Conservation (phyloP, 2,113 vertebrate species). For the Irena cyanogastra region DNA sequence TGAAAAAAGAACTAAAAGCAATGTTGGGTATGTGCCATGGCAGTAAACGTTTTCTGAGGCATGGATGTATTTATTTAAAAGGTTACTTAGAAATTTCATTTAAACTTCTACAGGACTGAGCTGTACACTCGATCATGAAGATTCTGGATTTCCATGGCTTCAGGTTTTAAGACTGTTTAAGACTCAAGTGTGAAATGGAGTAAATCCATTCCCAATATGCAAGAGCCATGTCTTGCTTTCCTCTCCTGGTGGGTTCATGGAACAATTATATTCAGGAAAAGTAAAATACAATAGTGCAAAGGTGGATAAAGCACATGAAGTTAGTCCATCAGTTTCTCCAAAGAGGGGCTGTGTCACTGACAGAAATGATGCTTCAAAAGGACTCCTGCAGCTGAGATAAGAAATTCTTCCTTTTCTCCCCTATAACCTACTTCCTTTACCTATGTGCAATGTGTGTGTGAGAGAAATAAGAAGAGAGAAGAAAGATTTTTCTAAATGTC, state of each 20-base stretch:
- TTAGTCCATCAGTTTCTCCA: neutral
- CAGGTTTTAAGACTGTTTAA: neutral
- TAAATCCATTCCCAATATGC: neutral
- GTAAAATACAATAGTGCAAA: neutral
- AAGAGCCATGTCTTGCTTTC: neutral
- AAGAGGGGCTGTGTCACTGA: neutral
- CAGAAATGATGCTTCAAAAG: neutral
- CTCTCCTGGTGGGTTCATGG: neutral
- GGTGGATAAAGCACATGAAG: neutral
- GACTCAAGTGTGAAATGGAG: neutral
- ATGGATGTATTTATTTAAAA: neutral
- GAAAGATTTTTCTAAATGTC: neutral
- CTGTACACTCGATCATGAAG: neutral
- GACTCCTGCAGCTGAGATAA: neutral
- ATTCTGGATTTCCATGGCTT: neutral
- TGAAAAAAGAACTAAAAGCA: neutral
- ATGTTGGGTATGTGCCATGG: neutral
- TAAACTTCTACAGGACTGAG: neutral
- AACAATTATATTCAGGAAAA: neutral
- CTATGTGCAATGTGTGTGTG: neutral
- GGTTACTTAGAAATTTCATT: neutral
- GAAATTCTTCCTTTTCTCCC: accelerated
- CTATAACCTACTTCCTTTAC: neutral
- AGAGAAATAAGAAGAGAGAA: neutral
- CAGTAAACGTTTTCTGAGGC: neutral